Evolutionary conservation across 2,113 vertebrate genomes (phyloP).

Genomic region (Pygoscelis adeliae): DNA sequence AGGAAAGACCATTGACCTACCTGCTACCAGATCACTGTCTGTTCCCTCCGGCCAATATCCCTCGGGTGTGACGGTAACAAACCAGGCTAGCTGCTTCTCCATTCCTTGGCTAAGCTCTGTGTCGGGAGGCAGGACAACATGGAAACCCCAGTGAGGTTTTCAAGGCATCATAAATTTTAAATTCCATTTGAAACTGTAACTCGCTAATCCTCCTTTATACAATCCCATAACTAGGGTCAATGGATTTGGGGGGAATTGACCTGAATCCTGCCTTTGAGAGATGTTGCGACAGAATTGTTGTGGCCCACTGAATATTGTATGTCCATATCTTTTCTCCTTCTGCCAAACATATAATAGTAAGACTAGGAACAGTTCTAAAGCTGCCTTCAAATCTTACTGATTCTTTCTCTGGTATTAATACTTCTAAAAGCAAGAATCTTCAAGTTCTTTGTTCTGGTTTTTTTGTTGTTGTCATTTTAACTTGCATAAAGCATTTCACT

Average conservation of each 20-base stretch:
- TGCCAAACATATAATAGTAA: background rate
- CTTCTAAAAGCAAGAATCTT: background rate
- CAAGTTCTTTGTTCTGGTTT: background rate
- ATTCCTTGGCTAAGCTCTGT: background rate
- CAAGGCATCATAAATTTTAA: background rate
- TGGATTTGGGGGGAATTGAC: background rate
- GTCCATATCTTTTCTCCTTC: background rate
- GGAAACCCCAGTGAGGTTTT: background rate
- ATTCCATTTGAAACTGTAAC: background rate
- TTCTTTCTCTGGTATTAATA: background rate
- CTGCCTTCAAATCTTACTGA: background rate
- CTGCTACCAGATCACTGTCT: background rate
- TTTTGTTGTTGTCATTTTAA: background rate
- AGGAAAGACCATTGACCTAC: background rate
- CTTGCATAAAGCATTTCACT: background rate
- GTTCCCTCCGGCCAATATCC: background rate
- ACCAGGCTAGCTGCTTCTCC: background rate
- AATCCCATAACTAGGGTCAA: background rate
- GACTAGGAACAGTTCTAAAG: background rate
- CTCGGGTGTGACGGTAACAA: background rate
- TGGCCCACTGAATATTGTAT: background rate
- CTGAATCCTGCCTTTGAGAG: background rate
- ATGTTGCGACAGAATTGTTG: background rate
- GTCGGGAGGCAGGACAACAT: background rate
- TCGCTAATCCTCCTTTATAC: background rate